Evolutionary conservation across 2,797 vertebrate genomes (phyloP), one percentile per base, ranked within the genome.

Genomic region (Hylomyscus alleni): DNA sequence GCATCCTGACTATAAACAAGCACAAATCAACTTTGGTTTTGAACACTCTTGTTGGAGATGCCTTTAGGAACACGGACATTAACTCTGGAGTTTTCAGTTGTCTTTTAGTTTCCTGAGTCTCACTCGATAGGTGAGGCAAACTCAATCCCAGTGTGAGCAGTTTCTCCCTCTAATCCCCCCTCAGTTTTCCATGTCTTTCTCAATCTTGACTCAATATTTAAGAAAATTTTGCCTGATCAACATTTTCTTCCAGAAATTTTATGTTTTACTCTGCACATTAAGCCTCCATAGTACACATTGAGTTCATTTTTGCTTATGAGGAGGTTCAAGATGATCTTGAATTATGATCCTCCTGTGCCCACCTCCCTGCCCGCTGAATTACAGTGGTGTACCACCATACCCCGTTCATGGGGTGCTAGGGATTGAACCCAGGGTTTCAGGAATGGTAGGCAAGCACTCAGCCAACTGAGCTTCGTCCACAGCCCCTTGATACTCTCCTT

Each of bases 361-460:
- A 34, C 17, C 60, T 65, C 26, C 82, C 11, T 14, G 60, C 0
- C 2, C 14, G 44, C 60, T 11, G 44, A 50, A 22, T 67, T 47
- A 47, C 17, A 20, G 5, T 0, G 2, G 15, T 5, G 5, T 3
- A 34, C 17, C 29, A 7, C 29, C 44, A 47, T 34, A 15, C 40
- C 40, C 60, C 14, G 82, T 50, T 85, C 13, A 22, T 50, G 19
- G 0, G 2, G 26, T 50, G 19, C 40, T 50, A 3, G 82, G 60
- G 82, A 34, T 14, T 67, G 40, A 67, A 85, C 29, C 31, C 19
- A 34, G 82, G 82, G 60, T 60, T 67, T 44, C 31, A 34, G 44
- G 37, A 14, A 50, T 34, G 17, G 7, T 17, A 60, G 40, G 60
- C 5, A 22, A 44, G 40, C 82, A 22, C 17, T 3, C 40, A 34